Base-by-base conservation (phyloP, 2,888 invertebrate genomes). In the Megaustenia siamemsis region DNA sequence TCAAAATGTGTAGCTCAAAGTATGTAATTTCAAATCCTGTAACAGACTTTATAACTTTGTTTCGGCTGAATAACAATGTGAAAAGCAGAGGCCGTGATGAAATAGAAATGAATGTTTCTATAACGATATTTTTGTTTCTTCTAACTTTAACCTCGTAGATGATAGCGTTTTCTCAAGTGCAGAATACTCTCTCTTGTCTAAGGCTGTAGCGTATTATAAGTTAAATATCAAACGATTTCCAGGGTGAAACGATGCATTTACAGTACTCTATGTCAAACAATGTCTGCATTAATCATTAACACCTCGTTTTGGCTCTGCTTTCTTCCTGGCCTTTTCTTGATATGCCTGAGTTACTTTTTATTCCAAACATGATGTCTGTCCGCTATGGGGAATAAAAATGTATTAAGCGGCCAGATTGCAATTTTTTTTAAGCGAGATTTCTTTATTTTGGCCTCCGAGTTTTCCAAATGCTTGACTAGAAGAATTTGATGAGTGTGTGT, bases 401-500 rank as follows among this genome's bases (percentile, higher is more conserved):
- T 49, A 73, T 73, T 73, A 73, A 73, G 73, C 45, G 73, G 32
- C 73, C 49, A 49, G 73, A 28, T 49, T 49, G 35, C 32, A 32
- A n/a, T n/a, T 73, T 73, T 73, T 49, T 49, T 32, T 28, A 69
- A 49, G 5, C 40, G 6, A 43, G 49, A 73, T 73, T 73, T 73
- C 49, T 49, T 10, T 78, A 53, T 78, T 40, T 78, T 78, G 40
- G 38, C 66, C 28, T 66, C 78, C 10, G 63, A 28, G 32, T 35
- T 45, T 32, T 45, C 49, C 49, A 32, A 32, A 45, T 28, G 63
- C n/a, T 43, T 78, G 63, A 21, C 43, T 32, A 53, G 49, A 80
- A 53, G 69, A 69, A 80, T 75, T 82, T 82, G 63, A 77, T 83
- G 83, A 35, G 83, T 68, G n/a, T 68, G 38, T 83, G 83, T 69